Evolutionary conservation across 2,113 vertebrate genomes (phyloP).

Genomic region (Galeopterus variegatus): DNA sequence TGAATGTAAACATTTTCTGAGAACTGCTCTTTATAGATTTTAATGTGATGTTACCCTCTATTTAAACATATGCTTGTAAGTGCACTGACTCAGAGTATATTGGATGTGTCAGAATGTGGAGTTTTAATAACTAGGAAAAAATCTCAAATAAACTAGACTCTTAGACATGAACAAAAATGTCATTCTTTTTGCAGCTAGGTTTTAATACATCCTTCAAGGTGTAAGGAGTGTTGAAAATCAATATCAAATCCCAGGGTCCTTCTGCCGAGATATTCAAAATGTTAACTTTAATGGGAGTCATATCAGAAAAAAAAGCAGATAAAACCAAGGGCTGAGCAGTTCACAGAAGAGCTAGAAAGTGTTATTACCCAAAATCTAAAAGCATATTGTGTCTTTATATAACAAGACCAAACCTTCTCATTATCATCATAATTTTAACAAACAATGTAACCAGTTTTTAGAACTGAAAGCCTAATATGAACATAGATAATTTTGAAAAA

Average conservation of each 20-base stretch:
- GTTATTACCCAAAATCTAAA: conserved; percentile 87
- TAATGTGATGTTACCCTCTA: conserved; percentile 70
- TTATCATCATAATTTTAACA: conserved; percentile 82
- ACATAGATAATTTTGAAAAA: conserved; percentile 84
- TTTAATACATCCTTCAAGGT: conserved; percentile 89
- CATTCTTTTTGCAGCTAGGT: conserved; percentile 86
- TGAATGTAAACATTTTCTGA: conserved; percentile 64
- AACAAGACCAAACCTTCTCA: conserved; percentile 80
- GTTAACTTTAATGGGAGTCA: conserved; percentile 87
- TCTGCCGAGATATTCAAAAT: conserved; percentile 89
- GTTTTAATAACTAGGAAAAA: conserved; percentile 86
- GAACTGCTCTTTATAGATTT: conserved; percentile 53
- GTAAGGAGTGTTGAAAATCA: conserved; percentile 88
- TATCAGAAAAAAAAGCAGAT: conserved; percentile 74
- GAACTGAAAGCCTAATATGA: conserved; percentile 84
- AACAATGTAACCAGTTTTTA: conserved; percentile 82
- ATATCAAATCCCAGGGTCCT: conserved; percentile 88
- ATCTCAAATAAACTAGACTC: conserved; percentile 85
- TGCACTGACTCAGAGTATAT: conserved; percentile 65
- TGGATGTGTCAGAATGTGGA: conserved; percentile 78
- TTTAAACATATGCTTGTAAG: conserved; percentile 81
- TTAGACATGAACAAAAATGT: conserved; percentile 88
- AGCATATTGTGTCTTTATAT: conserved; percentile 85
- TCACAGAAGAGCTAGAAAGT: conserved; percentile 86
- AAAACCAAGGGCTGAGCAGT: conserved; percentile 86